A percentile compares a stretch with the other conserved stretches of the same genome.
phyloP scores from a whole-genome alignment of 2,797 vertebrate genomes.

The Pteropus rufus region DNA sequence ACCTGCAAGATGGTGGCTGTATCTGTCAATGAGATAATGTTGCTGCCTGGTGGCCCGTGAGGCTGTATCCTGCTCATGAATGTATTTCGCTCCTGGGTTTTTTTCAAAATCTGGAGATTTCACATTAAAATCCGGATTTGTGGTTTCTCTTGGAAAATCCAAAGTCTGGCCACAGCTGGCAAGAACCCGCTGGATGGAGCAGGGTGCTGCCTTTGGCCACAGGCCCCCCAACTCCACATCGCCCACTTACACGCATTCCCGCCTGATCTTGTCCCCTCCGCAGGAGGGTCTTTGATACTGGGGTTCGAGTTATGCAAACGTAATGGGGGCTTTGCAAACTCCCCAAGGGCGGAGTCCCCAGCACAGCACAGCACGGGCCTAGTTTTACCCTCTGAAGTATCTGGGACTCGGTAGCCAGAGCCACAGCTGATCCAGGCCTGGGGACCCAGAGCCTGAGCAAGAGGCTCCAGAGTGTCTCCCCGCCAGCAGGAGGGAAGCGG shows the following conservation, averaged over 20 bases:
- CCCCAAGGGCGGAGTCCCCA: neutral
- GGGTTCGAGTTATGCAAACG: neutral
- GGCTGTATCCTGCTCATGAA: neutral
- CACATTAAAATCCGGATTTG: neutral
- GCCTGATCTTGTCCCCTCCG: neutral
- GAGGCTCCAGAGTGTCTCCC: slow-evolving; percentile 51
- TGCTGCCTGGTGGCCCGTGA: neutral
- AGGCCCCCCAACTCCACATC: accelerated
- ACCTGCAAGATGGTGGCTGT: too few species aligned
- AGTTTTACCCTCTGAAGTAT: neutral
- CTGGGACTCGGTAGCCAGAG: neutral
- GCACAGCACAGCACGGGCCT: neutral
- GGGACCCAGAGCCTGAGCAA: neutral
- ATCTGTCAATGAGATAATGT: accelerated
- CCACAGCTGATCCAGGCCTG: neutral
- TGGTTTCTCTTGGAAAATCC: neutral
- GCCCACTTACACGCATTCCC: neutral
- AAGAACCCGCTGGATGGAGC: accelerated
- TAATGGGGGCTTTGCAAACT: neutral
- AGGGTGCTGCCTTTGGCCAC: neutral
- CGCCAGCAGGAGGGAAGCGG: slow-evolving; percentile 15
- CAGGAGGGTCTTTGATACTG: neutral
- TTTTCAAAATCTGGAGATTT: neutral
- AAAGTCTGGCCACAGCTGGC: neutral
- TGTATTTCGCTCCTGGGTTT: neutral